Evolutionary conservation across 2,888 invertebrate species (phyloP).

Genomic region (Dermolepida albohirtum): DNA sequence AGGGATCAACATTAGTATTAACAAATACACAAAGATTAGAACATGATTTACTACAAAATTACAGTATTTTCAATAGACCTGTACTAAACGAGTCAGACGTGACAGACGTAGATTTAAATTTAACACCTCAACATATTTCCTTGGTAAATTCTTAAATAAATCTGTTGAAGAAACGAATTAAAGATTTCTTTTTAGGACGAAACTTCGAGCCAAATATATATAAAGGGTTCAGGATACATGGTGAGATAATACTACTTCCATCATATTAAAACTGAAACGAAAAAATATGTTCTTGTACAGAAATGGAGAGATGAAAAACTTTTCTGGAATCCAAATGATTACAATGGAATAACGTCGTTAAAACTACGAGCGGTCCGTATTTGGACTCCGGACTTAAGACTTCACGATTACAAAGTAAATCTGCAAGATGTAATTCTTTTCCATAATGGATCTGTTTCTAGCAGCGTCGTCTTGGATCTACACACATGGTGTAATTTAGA

Average conservation of each 20-base stretch:
- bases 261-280: slow-evolving; percentile 17
- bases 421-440: slow-evolving; percentile 2
- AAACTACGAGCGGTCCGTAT: slow-evolving; percentile 70
- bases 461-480: slow-evolving; percentile 50
- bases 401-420: slow-evolving; percentile 49
- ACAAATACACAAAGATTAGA: slow-evolving; percentile 69
- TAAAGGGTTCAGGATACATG: slow-evolving; percentile 63
- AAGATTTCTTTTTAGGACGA: slow-evolving; percentile 55
- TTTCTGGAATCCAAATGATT: slow-evolving; percentile 71
- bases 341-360: slow-evolving; percentile 67
- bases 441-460: slow-evolving; percentile 16
- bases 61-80: slow-evolving; percentile 64
- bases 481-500: slow-evolving; percentile 60
- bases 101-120: slow-evolving; percentile 54
- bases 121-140: slow-evolving; percentile 54
- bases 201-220: slow-evolving; percentile 54
- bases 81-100: slow-evolving; percentile 52
- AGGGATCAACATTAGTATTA: slow-evolving; percentile 64
- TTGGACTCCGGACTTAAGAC: slow-evolving; percentile 70
- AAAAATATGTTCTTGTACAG: slow-evolving; percentile 61
- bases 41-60: slow-evolving; percentile 66
- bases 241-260: slow-evolving; percentile 55
- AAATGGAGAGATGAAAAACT: slow-evolving; percentile 74
- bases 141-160: slow-evolving; percentile 54
- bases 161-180: not conserved